phyloP scores from a whole-genome alignment of 2,797 vertebrate species.

The Sebastes trivittatus region DNA sequence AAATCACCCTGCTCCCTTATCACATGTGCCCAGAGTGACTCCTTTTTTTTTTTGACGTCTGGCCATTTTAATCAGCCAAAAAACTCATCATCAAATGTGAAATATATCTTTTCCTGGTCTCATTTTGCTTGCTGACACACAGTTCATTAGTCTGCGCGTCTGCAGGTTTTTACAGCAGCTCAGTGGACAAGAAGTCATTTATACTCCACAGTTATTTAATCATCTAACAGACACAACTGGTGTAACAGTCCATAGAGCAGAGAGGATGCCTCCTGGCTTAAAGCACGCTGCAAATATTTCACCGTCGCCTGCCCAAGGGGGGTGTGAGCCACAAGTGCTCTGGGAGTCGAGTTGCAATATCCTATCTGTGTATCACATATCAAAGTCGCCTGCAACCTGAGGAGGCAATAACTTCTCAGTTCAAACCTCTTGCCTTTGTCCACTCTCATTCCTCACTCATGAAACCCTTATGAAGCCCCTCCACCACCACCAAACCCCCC shows the following conservation, averaged over 20 bases:
- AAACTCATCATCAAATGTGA: constrained; percentile 37
- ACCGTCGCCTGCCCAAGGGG: constrained; percentile 39
- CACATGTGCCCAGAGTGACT: constrained; percentile 17
- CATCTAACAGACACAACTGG: constrained; percentile 38
- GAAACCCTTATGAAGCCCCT: constrained; percentile 21
- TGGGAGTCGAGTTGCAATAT: constrained; percentile 63
- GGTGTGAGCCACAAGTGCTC: constrained; percentile 48
- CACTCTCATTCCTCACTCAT: constrained; percentile 58
- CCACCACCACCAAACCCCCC: not conserved
- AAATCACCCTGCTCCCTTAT: constrained; percentile 45
- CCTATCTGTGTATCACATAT: constrained; percentile 75
- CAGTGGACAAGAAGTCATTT: constrained; percentile 44
- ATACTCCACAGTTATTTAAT: constrained; percentile 57
- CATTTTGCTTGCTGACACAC: constrained; percentile 33
- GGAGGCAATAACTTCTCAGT: constrained; percentile 61
- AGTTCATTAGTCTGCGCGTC: constrained; percentile 44
- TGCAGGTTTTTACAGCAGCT: constrained; percentile 39
- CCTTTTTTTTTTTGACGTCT: constrained; percentile 36
- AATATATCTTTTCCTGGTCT: constrained; percentile 31
- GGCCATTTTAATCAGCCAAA: constrained; percentile 51
- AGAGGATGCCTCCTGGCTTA: constrained; percentile 25
- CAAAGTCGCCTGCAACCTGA: constrained; percentile 76
- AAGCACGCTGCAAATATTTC: constrained; percentile 29
- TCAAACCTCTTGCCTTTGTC: constrained; percentile 61
- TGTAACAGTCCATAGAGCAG: constrained; percentile 20